Evolutionary conservation across 2,113 vertebrate genomes (phyloP).

Genomic region (Ifrita kowaldi): DNA sequence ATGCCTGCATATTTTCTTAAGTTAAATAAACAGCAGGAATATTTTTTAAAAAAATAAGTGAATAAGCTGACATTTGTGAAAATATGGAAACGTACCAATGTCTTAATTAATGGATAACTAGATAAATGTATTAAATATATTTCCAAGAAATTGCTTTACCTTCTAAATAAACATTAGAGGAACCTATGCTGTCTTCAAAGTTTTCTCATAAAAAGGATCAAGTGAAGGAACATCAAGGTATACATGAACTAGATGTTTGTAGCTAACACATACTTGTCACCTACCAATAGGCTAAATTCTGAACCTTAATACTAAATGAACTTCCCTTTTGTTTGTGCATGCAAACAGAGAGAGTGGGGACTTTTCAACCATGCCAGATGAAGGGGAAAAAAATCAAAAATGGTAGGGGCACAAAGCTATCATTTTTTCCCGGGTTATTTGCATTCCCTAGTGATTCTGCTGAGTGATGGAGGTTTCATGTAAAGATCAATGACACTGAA

Average conservation of each 20-base stretch:
- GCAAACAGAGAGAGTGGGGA: background rate
- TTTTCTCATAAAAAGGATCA: background rate
- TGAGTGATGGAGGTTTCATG: background rate
- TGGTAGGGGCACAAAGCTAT: background rate
- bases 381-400: background rate
- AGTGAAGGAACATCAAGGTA: background rate
- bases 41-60: background rate
- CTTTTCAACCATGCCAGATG: background rate
- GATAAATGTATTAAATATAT: background rate
- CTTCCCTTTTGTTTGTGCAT: background rate
- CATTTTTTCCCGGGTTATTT: background rate
- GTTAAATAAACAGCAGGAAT: background rate
- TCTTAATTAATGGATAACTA: background rate
- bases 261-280: background rate
- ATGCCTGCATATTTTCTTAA: background rate
- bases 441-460: background rate
- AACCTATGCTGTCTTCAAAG: background rate
- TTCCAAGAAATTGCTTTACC: background rate
- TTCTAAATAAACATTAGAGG: background rate
- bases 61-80: background rate
- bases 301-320: background rate
- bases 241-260: background rate
- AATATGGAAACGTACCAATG: background rate
- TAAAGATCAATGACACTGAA: slow-evolving; percentile 19
- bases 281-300: background rate